Evolutionary conservation across 2,113 vertebrate genomes (phyloP), one percentile per base, ranked within the genome.

Genomic region (Cochlearius cochlearius): DNA sequence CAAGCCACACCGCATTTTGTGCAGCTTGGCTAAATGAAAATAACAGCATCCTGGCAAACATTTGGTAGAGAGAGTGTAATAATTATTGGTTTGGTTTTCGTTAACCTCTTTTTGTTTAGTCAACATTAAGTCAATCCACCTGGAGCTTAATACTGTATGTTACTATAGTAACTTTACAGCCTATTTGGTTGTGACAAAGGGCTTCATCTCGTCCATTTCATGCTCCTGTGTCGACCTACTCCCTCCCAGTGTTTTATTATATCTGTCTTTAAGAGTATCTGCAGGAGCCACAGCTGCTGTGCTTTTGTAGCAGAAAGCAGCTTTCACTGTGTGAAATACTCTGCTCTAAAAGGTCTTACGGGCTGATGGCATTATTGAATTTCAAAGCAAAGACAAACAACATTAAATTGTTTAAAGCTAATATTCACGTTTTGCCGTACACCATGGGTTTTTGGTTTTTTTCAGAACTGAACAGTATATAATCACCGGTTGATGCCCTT

Each of bases 111-210:
- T 97, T 97, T 97, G 97, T 98, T 98, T 98, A 97, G 97, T 97
- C 96, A 98, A 98, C 97, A 98, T 98, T 98, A 97, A 98, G 98
- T 98, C 98, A 99, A 98, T 98, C 98, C 98, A 98, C 98, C 98
- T 98, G 98, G 97, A 97, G 97, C 97, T 98, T 98, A 98, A 97
- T 98, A 98, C 98, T 98, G 97, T 97, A 97, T 98, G 99, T 99
- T 99, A 98, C 99, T 98, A 99, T 99, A 98, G 98, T 99, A 99
- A 99, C 99, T 98, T 97, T 97, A 97, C 98, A 98, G 98, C 98
- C 97, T 98, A 98, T 98, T 98, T 98, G 98, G 96, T 97, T 98
- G 97, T 98, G 98, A 99, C 99, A 99, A 99, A 98, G 98, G 97
- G 96, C 98, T 98, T 98, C 98, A 98, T 99, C 98, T 98, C 91